phyloP scores from a whole-genome alignment of 2,888 invertebrate genomes.

The Hoplodrina ambigua region DNA sequence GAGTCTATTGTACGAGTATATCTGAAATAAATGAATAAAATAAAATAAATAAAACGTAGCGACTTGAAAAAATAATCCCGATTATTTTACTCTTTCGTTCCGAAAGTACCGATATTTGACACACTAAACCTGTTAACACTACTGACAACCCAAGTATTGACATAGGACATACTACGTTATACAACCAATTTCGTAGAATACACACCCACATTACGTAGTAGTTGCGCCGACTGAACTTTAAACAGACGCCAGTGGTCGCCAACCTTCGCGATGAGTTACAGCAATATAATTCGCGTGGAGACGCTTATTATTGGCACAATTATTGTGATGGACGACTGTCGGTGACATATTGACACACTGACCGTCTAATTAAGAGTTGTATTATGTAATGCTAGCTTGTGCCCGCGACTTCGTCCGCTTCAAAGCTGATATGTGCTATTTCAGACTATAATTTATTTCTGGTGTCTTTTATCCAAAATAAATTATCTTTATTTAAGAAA shows the following conservation, averaged over 20 bases:
- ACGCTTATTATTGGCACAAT: slow-evolving; percentile 52
- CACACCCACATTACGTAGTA: slow-evolving; percentile 30
- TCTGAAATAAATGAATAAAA: too few species aligned
- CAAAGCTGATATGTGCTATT: too few species aligned
- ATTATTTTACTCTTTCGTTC: too few species aligned
- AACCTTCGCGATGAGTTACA: slow-evolving; percentile 53
- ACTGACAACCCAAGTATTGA: slow-evolving; percentile 26
- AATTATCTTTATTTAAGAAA: too few species aligned
- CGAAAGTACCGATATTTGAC: too few species aligned
- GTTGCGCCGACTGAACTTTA: slow-evolving; percentile 14
- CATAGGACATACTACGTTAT: slow-evolving; percentile 17
- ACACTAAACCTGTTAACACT: too few species aligned
- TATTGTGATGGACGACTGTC: slow-evolving; percentile 31
- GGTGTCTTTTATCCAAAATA: too few species aligned
- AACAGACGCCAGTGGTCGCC: slow-evolving; percentile 7
- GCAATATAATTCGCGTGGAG: slow-evolving; percentile 54
- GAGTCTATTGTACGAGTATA: too few species aligned
- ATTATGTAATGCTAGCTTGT: slow-evolving; percentile 1
- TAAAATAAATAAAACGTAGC: too few species aligned
- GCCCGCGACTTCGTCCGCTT: too few species aligned
- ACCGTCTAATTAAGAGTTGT: not conserved
- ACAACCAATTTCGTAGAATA: slow-evolving; percentile 8
- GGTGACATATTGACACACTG: slow-evolving; percentile 26
- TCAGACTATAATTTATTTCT: too few species aligned
- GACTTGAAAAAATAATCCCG: too few species aligned